phyloP scores from a whole-genome alignment of 2,888 invertebrate species.

The Clepsis dumicolana region DNA sequence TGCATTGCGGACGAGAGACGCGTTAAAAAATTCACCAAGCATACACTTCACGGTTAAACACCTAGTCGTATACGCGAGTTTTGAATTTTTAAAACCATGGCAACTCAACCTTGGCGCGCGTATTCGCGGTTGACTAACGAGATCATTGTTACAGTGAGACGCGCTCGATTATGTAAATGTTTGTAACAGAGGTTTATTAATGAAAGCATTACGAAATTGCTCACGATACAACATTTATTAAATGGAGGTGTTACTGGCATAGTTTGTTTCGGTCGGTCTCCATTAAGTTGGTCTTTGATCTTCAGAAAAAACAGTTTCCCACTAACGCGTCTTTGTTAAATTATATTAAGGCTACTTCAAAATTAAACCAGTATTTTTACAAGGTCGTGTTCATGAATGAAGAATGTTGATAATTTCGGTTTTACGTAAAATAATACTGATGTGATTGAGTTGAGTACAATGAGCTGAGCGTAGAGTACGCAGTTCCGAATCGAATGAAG shows the following conservation, averaged over 20 bases:
- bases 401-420: neutral
- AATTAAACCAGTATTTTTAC: slow-evolving; percentile 6
- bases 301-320: slow-evolving; percentile 2
- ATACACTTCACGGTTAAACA: slow-evolving; percentile 56
- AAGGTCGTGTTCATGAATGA: slow-evolving; percentile 10
- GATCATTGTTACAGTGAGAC: slow-evolving; percentile 52
- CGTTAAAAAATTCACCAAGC: slow-evolving; percentile 55
- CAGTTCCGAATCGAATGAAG: slow-evolving; percentile 3
- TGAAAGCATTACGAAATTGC: slow-evolving; percentile 43
- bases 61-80: slow-evolving; percentile 54
- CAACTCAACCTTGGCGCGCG: slow-evolving; percentile 60
- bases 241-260: neutral
- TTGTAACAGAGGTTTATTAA: slow-evolving; percentile 40
- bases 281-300: slow-evolving; percentile 2
- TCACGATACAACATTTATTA: neutral
- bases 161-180: slow-evolving; percentile 50
- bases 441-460: neutral
- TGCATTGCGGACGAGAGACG: slow-evolving; percentile 46
- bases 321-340: neutral
- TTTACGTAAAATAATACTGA: neutral
- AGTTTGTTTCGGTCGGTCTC: neutral
- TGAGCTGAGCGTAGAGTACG: neutral
- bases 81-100: slow-evolving; percentile 53
- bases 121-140: slow-evolving; percentile 58
- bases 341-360: neutral